Base-by-base conservation (phyloP, 2,797 vertebrate genomes). In the Rhinichthys osculus region DNA sequence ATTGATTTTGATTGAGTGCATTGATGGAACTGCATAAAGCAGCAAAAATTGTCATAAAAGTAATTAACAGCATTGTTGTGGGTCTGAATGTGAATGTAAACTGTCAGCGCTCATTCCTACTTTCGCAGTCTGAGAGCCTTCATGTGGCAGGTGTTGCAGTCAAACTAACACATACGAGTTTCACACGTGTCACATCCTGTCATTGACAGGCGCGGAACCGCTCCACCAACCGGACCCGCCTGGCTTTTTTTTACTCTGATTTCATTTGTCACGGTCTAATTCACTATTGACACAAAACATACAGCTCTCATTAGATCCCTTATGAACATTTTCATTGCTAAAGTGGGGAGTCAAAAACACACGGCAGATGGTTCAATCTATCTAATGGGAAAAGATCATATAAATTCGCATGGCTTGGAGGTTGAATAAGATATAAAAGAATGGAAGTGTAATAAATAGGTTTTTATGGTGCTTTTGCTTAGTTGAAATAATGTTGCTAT, bases 211-310 rank as follows among this genome's bases (percentile, higher is more conserved):
- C 73, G 38, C 10, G 13, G 50, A 78, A 82, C 47, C 14, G 27
- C 87, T 82, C 33, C 87, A 54, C 81, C 44, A 78, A 52, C 35
- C 17, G 35, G 40, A 57, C 57, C 69, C 67, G 59, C 54, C 78
- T 35, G 57, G 72, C 70, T 77, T 64, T 78, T 83, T 85, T 74
- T 64, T 38, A 40, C 19, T 3, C 79, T 88, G 84, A 88, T 85
- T 88, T 81, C 73, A 85, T 85, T 84, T 85, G 87, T 79, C 87
- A 85, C 30, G 19, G 81, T 85, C 80, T 78, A 85, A 85, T 88
- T 88, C 84, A 73, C 84, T 88, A 82, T 78, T 85, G 83, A 88
- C 87, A 83, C 80, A 73, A 78, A 78, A 88, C 74, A 78, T 82
- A 85, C 84, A 82, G 83, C 80, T 73, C 76, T 85, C 79, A 85